Conservation (phyloP, 37 sponge, comb jelly and placozoan genomes). For the Axinella damicornis region DNA sequence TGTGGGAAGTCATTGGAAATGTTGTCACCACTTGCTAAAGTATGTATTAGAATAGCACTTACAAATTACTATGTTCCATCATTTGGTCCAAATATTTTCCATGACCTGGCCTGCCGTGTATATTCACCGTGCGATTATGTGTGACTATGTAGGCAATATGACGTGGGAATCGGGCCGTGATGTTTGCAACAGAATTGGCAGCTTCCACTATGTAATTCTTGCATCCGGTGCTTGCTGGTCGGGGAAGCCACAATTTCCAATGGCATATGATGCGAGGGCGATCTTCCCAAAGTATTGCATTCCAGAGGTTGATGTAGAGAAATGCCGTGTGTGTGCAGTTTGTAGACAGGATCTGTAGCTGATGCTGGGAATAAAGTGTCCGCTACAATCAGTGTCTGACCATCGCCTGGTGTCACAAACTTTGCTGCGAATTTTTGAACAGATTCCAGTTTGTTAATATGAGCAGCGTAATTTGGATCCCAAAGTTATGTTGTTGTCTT, state of each 20-base stretch:
- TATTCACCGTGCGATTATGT: slow-evolving; percentile 46
- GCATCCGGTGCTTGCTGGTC: slow-evolving; percentile 1
- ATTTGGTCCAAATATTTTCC: slow-evolving; percentile 41
- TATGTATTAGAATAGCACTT: too few species aligned
- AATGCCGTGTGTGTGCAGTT: slow-evolving; percentile 19
- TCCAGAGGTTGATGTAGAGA: slow-evolving; percentile 14
- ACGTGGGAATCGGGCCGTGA: slow-evolving; percentile 9
- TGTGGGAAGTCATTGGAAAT: too few species aligned
- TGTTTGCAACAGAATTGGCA: slow-evolving; percentile 15
- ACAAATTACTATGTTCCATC: slow-evolving; percentile 11
- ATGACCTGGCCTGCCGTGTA: slow-evolving; percentile 19
- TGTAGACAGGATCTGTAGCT: slow-evolving; percentile 6
- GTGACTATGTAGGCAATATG: slow-evolving; percentile 42
- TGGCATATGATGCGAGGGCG: slow-evolving; percentile 17
- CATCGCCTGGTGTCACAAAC: too few species aligned
- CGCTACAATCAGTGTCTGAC: background rate
- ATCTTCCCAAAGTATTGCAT: slow-evolving; percentile 31
- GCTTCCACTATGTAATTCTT: slow-evolving; percentile 17
- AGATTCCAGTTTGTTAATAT: too few species aligned
- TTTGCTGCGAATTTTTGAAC: too few species aligned
- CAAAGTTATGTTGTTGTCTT: too few species aligned
- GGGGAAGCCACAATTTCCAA: slow-evolving; percentile 38
- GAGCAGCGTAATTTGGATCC: too few species aligned
- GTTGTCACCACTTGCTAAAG: too few species aligned
- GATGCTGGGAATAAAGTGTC: background rate